Base-by-base conservation (phyloP, 1,140 invertebrate genomes). In the Ericerus pela region DNA sequence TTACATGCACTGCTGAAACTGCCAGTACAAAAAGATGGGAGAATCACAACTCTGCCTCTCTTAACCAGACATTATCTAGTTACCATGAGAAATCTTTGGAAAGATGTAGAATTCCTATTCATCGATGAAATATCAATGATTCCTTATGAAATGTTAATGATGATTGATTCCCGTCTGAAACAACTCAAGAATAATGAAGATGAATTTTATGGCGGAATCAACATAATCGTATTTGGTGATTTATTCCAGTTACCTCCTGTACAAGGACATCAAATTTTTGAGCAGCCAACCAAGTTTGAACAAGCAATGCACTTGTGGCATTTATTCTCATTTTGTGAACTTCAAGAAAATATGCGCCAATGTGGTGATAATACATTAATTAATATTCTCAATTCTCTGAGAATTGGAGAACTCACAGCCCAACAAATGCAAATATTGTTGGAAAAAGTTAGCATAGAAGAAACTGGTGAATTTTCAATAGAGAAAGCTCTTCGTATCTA, bases 41-140 rank as follows among this genome's bases (percentile, higher is more conserved):
- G 8, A 68, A 67, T 65, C 53, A 55, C 59, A 1, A 41, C 37
- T 56, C 62, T 68, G 60, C 62, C 61, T 54, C 61, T 63, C 36
- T 60, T 67, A 16, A 68, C 62, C 51, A 66, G 66, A 54, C 64
- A 69, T 57, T 67, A 64, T 53, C 59, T 70, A 33, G 60, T 59
- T 63, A 53, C 60, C 53, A 65, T 68, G 65, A 57, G 65, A 18
- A 56, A 61, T 58, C 56, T 63, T 59, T 72, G 67, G 68, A 60
- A 62, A 61, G 31, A 70, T 30, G 60, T 66, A 43, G 59, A 70
- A 28, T 71, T 67, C 61, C 59, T 71, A 6, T 66, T 70, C 54
- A 67, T 69, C 18, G 68, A 71, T 57, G 68, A 70, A 67, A 69
- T 71, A 67, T 58, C 60, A 10, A 8, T 33, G 31, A n/a, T 33